These are phyloP conservation scores for Drosophila nannoptera DNA, from an alignment of 1,140 invertebrate genomes.

Conservation along the genomic window DNA sequence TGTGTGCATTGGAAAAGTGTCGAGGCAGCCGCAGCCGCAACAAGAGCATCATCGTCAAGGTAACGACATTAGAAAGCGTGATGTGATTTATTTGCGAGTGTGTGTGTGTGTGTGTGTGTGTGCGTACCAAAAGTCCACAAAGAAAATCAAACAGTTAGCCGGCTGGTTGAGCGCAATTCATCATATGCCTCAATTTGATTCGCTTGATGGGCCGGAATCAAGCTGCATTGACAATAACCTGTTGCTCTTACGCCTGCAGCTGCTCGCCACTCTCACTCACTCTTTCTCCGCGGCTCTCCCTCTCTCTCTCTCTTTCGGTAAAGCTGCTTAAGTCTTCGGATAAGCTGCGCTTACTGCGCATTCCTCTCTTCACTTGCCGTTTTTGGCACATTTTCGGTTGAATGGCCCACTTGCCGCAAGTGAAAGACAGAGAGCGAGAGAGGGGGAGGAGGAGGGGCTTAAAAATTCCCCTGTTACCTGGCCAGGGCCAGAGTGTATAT, in stretches of 20 bases:
- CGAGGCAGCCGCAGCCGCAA: constrained; percentile 14
- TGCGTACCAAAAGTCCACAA: constrained; percentile 32
- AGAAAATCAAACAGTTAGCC: constrained; percentile 35
- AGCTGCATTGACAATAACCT: constrained; percentile 33
- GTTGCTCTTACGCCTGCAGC: constrained; percentile 27
- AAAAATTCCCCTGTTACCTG: constrained; percentile 45
- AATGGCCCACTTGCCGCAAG: constrained; percentile 61
- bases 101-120: background rate
- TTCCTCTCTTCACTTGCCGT: constrained; percentile 27
- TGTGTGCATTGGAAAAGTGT: constrained; percentile 51
- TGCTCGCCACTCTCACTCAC: background rate
- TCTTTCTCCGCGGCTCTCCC: constrained; percentile 6
- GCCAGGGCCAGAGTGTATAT: constrained; percentile 9
- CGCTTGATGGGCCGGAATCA: constrained; percentile 17
- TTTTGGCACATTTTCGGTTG: constrained; percentile 62
- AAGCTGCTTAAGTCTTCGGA: constrained; percentile 65
- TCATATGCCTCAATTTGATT: constrained; percentile 23
- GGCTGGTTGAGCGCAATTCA: constrained; percentile 34
- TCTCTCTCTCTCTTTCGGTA: constrained; percentile 5
- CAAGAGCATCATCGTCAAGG: constrained; percentile 32
- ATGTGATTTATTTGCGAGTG: constrained; percentile 24
- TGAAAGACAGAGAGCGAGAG: constrained; percentile 22
- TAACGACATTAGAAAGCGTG: constrained; percentile 52
- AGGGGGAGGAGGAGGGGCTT: background rate
- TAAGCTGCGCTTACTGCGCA: constrained; percentile 50